These are phyloP conservation scores for Gadus macrocephalus DNA, from an alignment of 2,113 vertebrate genomes.

Conservation along the genomic window DNA sequence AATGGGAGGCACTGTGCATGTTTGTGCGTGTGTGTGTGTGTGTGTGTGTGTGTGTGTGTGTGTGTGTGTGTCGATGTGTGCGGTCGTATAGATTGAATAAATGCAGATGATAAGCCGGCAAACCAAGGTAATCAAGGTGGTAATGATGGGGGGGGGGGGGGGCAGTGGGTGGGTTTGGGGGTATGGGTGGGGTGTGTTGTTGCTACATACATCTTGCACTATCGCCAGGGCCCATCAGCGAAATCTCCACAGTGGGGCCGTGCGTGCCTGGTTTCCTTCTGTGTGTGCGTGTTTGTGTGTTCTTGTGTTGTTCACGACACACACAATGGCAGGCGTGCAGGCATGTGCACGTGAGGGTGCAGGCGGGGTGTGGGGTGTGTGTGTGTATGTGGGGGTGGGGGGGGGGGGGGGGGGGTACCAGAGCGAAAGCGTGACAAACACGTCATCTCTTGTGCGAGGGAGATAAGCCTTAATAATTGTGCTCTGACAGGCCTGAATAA, in stretches of 20 bases:
- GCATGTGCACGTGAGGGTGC: slow-evolving; percentile 8
- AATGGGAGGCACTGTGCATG: slow-evolving; percentile 1
- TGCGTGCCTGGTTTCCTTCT: slow-evolving; percentile 26
- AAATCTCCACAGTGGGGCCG: slow-evolving; percentile 58
- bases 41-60: slow-evolving; percentile 22
- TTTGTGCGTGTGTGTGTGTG: slow-evolving; percentile 8
- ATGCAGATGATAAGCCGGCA: slow-evolving; percentile 50
- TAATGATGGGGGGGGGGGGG: slow-evolving; percentile 57
- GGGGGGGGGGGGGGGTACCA: slow-evolving; percentile 28
- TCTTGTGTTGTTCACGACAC: too few species aligned
- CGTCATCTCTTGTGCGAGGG: slow-evolving; percentile 70
- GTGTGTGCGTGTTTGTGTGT: slow-evolving; percentile 23
- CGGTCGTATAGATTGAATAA: slow-evolving; percentile 60
- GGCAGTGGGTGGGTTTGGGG: slow-evolving; percentile 25
- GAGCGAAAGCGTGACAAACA: slow-evolving; percentile 67
- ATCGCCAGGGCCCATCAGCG: slow-evolving; percentile 71
- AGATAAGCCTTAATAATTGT: slow-evolving; percentile 81
- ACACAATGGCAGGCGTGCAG: neutral
- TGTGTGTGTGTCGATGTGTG: slow-evolving; percentile 23
- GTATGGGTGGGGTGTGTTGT: slow-evolving; percentile 8
- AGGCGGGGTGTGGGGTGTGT: slow-evolving; percentile 20
- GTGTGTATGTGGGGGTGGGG: slow-evolving; percentile 26
- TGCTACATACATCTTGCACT: slow-evolving; percentile 26
- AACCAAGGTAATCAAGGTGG: slow-evolving; percentile 69
- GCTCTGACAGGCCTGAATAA: slow-evolving; percentile 78